phyloP scores from a whole-genome alignment of 2,888 invertebrate species.

The Erebia epiphron region DNA sequence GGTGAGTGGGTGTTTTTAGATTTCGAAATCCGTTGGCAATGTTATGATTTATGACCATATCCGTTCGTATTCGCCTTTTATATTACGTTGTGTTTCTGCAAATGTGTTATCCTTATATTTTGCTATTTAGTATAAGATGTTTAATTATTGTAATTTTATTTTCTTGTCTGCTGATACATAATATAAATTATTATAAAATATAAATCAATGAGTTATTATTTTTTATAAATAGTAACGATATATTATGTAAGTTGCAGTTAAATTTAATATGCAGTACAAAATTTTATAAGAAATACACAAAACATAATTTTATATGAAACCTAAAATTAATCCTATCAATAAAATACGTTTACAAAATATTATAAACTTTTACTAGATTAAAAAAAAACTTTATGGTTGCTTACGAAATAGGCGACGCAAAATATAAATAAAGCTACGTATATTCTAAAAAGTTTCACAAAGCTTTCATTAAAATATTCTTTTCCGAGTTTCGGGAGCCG shows the following conservation, averaged over 20 bases:
- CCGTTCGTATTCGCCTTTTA: background rate
- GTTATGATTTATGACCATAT: slow-evolving; percentile 27
- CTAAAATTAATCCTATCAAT: too few species aligned
- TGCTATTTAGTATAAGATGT: background rate
- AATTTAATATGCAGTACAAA: background rate
- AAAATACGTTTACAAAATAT: background rate
- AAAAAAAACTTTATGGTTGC: background rate
- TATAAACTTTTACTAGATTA: slow-evolving; percentile 15
- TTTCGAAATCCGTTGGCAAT: slow-evolving; percentile 34
- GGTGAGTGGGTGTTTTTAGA: slow-evolving; percentile 58
- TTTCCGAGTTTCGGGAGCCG: slow-evolving; percentile 28
- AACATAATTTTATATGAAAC: background rate
- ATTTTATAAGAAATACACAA: background rate
- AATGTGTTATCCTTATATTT: background rate
- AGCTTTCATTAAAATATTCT: slow-evolving; percentile 35
- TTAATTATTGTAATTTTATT: background rate
- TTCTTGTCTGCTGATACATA: too few species aligned
- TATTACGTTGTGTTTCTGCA: background rate
- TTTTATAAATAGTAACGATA: too few species aligned
- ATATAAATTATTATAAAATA: too few species aligned
- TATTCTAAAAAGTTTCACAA: slow-evolving; percentile 29
- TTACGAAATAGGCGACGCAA: slow-evolving; percentile 20
- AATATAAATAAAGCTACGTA: slow-evolving; percentile 27
- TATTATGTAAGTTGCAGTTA: too few species aligned
- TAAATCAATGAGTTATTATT: too few species aligned